Percentiles rank a stretch among this genome's conserved stretches.
phyloP scores from a whole-genome alignment of 1,140 invertebrate species.

The Drosophila teissieri region DNA sequence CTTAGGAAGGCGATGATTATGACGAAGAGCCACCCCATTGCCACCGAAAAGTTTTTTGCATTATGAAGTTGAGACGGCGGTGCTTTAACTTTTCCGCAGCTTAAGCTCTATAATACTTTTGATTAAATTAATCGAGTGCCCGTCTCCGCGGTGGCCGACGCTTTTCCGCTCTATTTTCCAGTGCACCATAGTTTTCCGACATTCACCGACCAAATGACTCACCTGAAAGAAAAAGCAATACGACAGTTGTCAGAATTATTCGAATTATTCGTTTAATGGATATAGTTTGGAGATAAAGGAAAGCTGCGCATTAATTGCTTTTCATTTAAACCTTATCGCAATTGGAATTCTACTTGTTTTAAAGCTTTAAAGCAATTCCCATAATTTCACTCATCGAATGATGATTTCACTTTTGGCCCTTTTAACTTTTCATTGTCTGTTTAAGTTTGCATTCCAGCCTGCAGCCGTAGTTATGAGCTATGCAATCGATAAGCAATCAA shows the following conservation, averaged over 20 bases:
- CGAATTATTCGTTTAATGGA: background rate
- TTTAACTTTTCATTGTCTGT: constrained; percentile 1
- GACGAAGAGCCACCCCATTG: background rate
- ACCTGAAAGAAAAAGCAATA: constrained; percentile 33
- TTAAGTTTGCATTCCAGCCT: background rate
- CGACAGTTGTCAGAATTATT: background rate
- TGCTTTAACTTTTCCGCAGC: constrained; percentile 46
- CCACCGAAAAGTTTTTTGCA: constrained; percentile 51
- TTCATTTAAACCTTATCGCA: too few species aligned
- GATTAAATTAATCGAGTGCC: constrained; percentile 67
- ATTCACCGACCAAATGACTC: constrained; percentile 9
- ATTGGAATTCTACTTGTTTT: background rate
- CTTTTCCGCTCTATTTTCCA: background rate
- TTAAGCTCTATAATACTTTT: constrained; percentile 50
- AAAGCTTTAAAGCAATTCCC: background rate
- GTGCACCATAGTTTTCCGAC: background rate
- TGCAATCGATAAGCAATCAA: constrained; percentile 31
- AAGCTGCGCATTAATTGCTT: background rate
- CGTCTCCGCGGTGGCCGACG: constrained; percentile 7
- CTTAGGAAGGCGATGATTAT: constrained; percentile 36
- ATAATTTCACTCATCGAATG: too few species aligned
- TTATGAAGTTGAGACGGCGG: constrained; percentile 27
- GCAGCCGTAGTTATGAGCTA: constrained; percentile 10
- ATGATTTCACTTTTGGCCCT: too few species aligned
- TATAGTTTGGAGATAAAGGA: background rate